Percentiles rank a stretch among this genome's conserved stretches.
phyloP scores from a whole-genome alignment of 2,113 vertebrate genomes.

The Quiscalus mexicanus region DNA sequence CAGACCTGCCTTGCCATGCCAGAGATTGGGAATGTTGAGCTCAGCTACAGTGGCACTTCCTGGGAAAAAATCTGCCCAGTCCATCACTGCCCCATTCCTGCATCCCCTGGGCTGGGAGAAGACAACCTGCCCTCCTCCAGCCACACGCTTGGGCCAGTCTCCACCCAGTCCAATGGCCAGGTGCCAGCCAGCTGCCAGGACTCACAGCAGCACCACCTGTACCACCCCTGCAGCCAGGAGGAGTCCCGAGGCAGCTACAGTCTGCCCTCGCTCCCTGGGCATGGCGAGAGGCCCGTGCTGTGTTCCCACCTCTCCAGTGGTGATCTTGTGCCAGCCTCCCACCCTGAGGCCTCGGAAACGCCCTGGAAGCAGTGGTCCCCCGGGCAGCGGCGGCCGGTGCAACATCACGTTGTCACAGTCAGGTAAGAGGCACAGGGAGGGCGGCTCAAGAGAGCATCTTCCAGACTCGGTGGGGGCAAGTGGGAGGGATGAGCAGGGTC shows the following conservation, averaged over 20 bases:
- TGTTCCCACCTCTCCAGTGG: slow-evolving; percentile 74
- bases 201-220: slow-evolving; percentile 44
- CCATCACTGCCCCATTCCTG: slow-evolving; percentile 75
- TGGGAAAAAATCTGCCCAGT: slow-evolving; percentile 75
- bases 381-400: slow-evolving; percentile 76
- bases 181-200: slow-evolving; percentile 63
- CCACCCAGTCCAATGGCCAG: slow-evolving; percentile 72
- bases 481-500: neutral
- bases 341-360: slow-evolving; percentile 65
- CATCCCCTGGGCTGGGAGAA: slow-evolving; percentile 43
- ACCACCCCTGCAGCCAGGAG: slow-evolving; percentile 63
- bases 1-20: slow-evolving; percentile 63
- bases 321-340: slow-evolving; percentile 71
- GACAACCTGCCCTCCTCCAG: slow-evolving; percentile 58
- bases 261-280: slow-evolving; percentile 64
- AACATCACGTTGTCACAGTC: slow-evolving; percentile 86
- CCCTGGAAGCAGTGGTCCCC: slow-evolving; percentile 85
- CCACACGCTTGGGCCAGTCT: slow-evolving; percentile 28
- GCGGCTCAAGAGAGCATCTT: rapidly evolving
- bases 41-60: slow-evolving; percentile 56
- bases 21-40: slow-evolving; percentile 49
- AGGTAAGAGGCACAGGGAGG: slow-evolving; percentile 70
- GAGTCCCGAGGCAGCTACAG: slow-evolving; percentile 64
- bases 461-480: neutral
- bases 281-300: slow-evolving; percentile 60